A percentile compares a stretch with the other conserved stretches of the same genome.
Evolutionary conservation across 2,797 vertebrate genomes (phyloP).

Genomic region (Esox lucius): DNA sequence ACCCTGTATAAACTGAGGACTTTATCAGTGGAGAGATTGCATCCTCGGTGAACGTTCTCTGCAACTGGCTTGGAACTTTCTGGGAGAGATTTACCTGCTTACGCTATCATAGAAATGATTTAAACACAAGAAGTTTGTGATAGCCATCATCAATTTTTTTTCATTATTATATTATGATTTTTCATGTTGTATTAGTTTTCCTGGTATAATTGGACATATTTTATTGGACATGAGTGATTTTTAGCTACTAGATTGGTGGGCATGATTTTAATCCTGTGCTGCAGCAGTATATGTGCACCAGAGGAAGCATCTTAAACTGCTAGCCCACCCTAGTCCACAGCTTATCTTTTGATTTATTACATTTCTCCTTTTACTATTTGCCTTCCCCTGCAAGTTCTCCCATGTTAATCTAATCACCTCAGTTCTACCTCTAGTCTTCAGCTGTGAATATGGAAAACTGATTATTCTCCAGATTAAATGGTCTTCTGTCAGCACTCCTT

Average conservation of each 20-base stretch:
- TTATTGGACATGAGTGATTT: too few species aligned
- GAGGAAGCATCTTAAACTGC: too few species aligned
- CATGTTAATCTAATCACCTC: neutral
- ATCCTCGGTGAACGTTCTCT: neutral
- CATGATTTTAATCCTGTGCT: too few species aligned
- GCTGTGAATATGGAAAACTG: conserved; percentile 5
- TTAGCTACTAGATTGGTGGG: too few species aligned
- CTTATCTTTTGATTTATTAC: neutral
- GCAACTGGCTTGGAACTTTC: neutral
- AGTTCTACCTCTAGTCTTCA: neutral
- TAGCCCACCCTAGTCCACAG: too few species aligned
- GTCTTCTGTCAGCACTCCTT: neutral
- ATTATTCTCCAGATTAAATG: conserved; percentile 9
- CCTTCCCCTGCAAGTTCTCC: neutral
- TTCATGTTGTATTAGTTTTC: too few species aligned
- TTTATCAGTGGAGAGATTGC: neutral
- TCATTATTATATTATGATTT: neutral
- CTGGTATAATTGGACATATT: too few species aligned
- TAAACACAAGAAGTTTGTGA: too few species aligned
- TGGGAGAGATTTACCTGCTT: neutral
- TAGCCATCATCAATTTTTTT: neutral
- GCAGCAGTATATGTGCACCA: too few species aligned
- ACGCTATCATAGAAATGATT: too few species aligned
- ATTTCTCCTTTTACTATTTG: neutral
- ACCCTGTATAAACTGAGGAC: neutral